Evolutionary conservation across 2,888 invertebrate species (phyloP).

Genomic region (Morpho helenor): DNA sequence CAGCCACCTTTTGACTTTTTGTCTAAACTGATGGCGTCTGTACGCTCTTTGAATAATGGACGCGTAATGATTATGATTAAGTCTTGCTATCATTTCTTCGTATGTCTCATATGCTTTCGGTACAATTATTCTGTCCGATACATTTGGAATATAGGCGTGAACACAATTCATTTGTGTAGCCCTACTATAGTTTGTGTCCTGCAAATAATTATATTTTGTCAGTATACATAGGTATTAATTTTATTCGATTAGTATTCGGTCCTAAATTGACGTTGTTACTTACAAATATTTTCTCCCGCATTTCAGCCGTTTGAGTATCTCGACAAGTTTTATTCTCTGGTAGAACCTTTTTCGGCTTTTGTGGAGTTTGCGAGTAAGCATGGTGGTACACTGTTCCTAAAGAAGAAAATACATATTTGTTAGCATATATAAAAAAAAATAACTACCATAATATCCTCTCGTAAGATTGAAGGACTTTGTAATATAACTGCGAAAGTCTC

Average conservation of each 20-base stretch:
- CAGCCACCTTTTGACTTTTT: constrained; percentile 59
- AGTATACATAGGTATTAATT: too few species aligned
- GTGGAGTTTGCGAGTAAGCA: constrained; percentile 90
- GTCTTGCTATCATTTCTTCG: constrained; percentile 77
- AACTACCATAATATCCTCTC: too few species aligned
- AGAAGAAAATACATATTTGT: constrained; percentile 24
- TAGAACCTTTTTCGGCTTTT: constrained; percentile 72
- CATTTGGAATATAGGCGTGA: constrained; percentile 80
- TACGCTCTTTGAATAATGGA: constrained; percentile 83
- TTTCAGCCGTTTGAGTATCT: constrained; percentile 83
- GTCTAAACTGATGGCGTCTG: constrained; percentile 75
- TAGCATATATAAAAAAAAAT: too few species aligned
- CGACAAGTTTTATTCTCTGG: constrained; percentile 75
- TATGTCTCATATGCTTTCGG: constrained; percentile 83
- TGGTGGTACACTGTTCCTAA: constrained; percentile 85
- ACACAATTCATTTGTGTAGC: constrained; percentile 81
- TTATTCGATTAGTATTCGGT: too few species aligned
- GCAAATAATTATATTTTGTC: constrained; percentile 28
- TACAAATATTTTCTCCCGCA: constrained; percentile 71
- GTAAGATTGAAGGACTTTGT: too few species aligned
- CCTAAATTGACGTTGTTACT: constrained; percentile 25
- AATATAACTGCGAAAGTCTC: too few species aligned
- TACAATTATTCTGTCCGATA: constrained; percentile 80
- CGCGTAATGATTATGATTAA: constrained; percentile 78
- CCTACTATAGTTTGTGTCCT: constrained; percentile 76